Evolutionary conservation across 2,797 vertebrate species (phyloP).

Genomic region (Lithobates pipiens): DNA sequence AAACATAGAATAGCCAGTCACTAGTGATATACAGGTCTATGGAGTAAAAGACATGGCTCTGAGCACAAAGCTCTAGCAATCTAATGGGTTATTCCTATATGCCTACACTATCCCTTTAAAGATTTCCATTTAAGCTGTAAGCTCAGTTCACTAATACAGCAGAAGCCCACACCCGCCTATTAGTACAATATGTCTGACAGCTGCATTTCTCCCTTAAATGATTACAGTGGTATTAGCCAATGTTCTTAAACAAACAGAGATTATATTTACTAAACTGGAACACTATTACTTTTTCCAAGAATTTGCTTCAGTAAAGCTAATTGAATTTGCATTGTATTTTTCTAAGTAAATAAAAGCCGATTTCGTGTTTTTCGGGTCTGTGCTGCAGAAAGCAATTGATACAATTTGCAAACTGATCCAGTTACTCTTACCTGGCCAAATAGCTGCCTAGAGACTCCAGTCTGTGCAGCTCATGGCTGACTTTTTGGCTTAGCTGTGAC

Average conservation of each 20-base stretch:
- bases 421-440: constrained; percentile 72
- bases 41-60: too few species aligned
- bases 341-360: neutral
- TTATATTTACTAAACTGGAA: neutral
- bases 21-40: too few species aligned
- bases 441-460: constrained; percentile 75
- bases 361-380: neutral
- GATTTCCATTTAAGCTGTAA: too few species aligned
- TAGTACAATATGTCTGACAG: neutral
- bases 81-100: too few species aligned
- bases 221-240: neutral
- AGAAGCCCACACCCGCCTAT: neutral
- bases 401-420: neutral
- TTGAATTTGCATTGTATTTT: neutral
- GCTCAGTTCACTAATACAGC: neutral
- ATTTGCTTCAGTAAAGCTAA: neutral
- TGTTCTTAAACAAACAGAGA: neutral
- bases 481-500: constrained; percentile 74
- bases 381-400: neutral
- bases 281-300: constrained; percentile 6
- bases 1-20: too few species aligned
- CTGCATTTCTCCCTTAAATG: neutral
- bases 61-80: too few species aligned
- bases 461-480: constrained; percentile 71
- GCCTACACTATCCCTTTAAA: too few species aligned